phyloP scores from a whole-genome alignment of 2,797 vertebrate genomes.

The Rhadinocentrus ornatus region DNA sequence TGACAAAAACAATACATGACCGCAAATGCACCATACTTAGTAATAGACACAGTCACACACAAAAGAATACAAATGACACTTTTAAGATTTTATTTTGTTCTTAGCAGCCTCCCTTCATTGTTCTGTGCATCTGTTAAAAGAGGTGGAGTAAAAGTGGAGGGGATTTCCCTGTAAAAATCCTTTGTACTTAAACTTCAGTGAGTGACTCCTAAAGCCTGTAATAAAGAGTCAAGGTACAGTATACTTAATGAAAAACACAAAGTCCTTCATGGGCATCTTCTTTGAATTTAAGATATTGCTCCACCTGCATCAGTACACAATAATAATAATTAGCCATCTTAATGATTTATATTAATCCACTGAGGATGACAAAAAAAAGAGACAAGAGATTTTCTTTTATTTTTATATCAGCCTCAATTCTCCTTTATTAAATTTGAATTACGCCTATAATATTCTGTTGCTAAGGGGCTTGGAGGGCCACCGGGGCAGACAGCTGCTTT shows the following conservation, averaged over 20 bases:
- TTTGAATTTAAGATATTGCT: constrained; percentile 31
- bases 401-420: neutral
- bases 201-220: constrained; percentile 45
- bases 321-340: constrained; percentile 32
- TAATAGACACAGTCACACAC: neutral
- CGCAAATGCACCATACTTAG: neutral
- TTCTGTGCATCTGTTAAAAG: constrained; percentile 12
- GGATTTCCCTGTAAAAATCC: constrained; percentile 47
- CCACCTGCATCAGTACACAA: constrained; percentile 11
- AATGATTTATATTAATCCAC: constrained; percentile 2
- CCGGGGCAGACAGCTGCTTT: constrained; percentile 47
- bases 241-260: constrained; percentile 1
- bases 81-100: neutral
- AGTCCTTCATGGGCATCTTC: constrained; percentile 21
- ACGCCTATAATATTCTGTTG: neutral
- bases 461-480: constrained; percentile 34
- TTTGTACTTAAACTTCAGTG: constrained; percentile 40
- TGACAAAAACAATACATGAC: neutral
- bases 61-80: constrained; percentile 3
- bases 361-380: constrained; percentile 9
- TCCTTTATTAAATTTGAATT: constrained; percentile 18
- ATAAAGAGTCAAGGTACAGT: constrained; percentile 31
- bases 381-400: neutral
- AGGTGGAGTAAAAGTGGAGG: constrained; percentile 35
- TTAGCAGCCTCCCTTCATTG: constrained; percentile 12